Evolutionary conservation across 2,797 vertebrate genomes (phyloP), one percentile per base, ranked within the genome.

Genomic region (Typhlichthys subterraneus): DNA sequence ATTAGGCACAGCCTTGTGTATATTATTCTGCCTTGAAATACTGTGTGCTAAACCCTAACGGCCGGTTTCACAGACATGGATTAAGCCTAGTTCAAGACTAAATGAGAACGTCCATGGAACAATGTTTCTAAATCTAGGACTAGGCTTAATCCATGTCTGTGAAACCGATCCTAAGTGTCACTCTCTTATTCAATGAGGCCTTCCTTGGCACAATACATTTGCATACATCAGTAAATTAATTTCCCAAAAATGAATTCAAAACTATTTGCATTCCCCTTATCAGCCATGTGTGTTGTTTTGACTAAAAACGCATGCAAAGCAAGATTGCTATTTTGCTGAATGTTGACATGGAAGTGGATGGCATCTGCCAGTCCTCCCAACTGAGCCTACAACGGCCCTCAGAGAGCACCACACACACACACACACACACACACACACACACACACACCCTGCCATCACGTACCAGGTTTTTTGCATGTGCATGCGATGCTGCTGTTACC

Each of bases 291-390:
- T 3, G 48, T 56, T 55, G 12, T 29, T 23, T 17, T n/a, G 58
- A 11, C 17, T 63, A 19, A 53, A 23, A 51, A 17, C 12, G 47
- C 14, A 23, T 63, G 61, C 53, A 51, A 55, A 61, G 52, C 47
- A 31, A 69, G 65, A 53, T 63, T 23, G 62, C 63, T 64, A 65
- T 64, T 50, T 58, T 33, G 53, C 38, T 59, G 33, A 13, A 17
- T 71, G 38, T 66, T 57, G 65, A 59, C 45, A 73, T 10, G n/a
- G n/a, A 15, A 0, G 50, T 52, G 13, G 5, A 3, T 54, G 45
- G 71, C 71, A 71, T 83, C 72, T 77, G 74, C 77, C 75, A 54
- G 55, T 13, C 19, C 53, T 61, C 12, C 57, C 56, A 73, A 55
- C 63, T 11, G 49, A 72, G 65, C 55, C 61, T 55, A 51, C 59